A percentile compares a stretch with the other conserved stretches of the same genome.
Evolutionary conservation across 2,113 vertebrate genomes (phyloP).

Genomic region (rabbit (Oryctolagus cuniculus)): mOryCun1.1 NC_091436.1:8346001-8346500

Average conservation of each 20-base stretch:
- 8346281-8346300: neutral
- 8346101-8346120: neutral
- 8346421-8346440: constrained; percentile 92
- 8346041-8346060: neutral
- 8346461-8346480: constrained; percentile 95
- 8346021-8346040: neutral
- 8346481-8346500: constrained; percentile 98
- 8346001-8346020: neutral
- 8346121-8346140: constrained; percentile 26
- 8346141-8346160: neutral
- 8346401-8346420: constrained; percentile 52
- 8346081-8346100: neutral
- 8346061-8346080: neutral
- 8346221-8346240: neutral
- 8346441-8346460: constrained; percentile 95
- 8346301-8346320: constrained; percentile 11
- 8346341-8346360: neutral
- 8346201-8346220: neutral
- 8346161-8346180: neutral
- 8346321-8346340: neutral
- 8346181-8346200: neutral
- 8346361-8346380: neutral
- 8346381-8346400: neutral
- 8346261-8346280: neutral
- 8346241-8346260: neutral